Evolutionary conservation across 1,140 invertebrate species (phyloP).

Genomic region (Pachypsylla venusta): DNA sequence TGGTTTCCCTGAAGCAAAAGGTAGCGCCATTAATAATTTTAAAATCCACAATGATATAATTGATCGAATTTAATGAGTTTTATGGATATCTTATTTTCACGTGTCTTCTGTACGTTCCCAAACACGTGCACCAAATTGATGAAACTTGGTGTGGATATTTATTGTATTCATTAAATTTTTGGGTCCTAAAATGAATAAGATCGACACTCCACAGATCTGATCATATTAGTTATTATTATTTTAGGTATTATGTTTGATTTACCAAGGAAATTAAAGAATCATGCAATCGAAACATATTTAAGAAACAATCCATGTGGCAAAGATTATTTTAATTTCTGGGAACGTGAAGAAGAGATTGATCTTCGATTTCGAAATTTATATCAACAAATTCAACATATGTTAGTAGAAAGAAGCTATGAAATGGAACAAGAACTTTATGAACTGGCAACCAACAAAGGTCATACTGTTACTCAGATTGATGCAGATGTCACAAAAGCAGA

Average conservation of each 20-base stretch:
- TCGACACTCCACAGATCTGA: too few species aligned
- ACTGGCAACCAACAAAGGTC: not conserved
- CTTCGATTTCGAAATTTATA: not conserved
- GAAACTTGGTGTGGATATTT: too few species aligned
- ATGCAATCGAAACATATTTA: not conserved
- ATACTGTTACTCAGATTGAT: not conserved
- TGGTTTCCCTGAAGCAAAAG: too few species aligned
- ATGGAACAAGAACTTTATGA: constrained; percentile 4
- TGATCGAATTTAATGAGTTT: too few species aligned
- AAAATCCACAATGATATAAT: too few species aligned
- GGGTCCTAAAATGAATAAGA: too few species aligned
- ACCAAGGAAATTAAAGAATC: not conserved
- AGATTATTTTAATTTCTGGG: not conserved
- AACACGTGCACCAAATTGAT: too few species aligned
- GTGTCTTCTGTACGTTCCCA: too few species aligned
- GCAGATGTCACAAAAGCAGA: not conserved
- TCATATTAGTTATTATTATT: too few species aligned
- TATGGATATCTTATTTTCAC: too few species aligned
- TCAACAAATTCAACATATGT: not conserved
- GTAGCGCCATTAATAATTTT: too few species aligned
- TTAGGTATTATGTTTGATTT: constrained; percentile 2
- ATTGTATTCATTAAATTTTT: too few species aligned
- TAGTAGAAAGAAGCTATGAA: not conserved
- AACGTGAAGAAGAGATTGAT: constrained; percentile 4
- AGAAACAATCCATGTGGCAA: not conserved